Base-by-base conservation (phyloP, 1,140 invertebrate genomes). In the Delia radicum region DNA sequence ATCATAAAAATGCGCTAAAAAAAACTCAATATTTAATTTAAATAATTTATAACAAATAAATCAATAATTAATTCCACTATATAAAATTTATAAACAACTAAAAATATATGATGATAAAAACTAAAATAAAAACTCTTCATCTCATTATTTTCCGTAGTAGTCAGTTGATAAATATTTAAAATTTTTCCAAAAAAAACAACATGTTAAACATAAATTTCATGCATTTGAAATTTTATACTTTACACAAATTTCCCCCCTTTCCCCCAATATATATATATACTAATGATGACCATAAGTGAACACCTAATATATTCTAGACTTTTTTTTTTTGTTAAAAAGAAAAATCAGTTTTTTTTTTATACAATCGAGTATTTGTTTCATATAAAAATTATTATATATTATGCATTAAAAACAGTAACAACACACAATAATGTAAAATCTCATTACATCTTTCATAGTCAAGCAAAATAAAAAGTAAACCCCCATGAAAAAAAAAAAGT, bases 371-470 rank as follows among this genome's bases (percentile, higher is more conserved):
- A 55, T 42, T 33, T 33, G 10, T n/a, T 33, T 21, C 5, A 55
- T 55, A 21, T 55, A 55, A 21, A 55, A 48, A n/a, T 48, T 48
- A 48, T 48, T 7, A 21, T 55, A 55, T 24, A 55, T 21, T 21
- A 21, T 55, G 18, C 48, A 55, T 55, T 55, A 55, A 42, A 4
- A 5, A 37, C 33, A 37, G n/a, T 18, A 0, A 42, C 10, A 5
- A 42, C 48, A 65, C 28, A 65, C 5, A 65, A 28, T 65, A 69
- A 33, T 69, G 65, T 69, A 69, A 69, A 65, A 69, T 69, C 65
- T 37, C 65, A 69, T 69, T 37, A 69, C 65, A 33, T 37, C 74
- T 24, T 7, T 18, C 24, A n/a, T 71, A 46, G 72, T 73, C 15
- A 74, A 63, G 13, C 2, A 37, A 33, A 46, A 75, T 42, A 62